Base-by-base conservation (phyloP, 1,140 invertebrate genomes). In the Neoseiulus cucumeris region DNA sequence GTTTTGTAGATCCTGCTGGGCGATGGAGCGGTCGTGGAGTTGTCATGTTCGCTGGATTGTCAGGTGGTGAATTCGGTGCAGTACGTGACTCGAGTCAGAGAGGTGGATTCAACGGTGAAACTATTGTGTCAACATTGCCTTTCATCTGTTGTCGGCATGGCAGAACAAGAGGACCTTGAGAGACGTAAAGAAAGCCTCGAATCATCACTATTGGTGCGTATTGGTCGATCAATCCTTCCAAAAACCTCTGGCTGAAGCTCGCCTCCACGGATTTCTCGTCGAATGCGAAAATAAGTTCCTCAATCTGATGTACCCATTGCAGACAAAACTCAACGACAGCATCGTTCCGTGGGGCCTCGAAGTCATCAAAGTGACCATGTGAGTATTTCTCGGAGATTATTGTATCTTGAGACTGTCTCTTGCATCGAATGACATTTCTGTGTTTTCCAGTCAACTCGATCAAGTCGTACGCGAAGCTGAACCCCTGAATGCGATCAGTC, bases 331-430 rank as follows among this genome's bases (percentile, higher is more conserved):
- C 25, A 59, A 59, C 33, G 51, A 59, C 51, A 59, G 51, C 22
- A 59, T 59, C 51, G 33, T 59, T 33, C 51, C 51, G 51, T 59
- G 51, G 51, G 51, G 51, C 33, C 51, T 59, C 22, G 51, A 59
- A 33, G 51, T 59, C 25, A 59, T 59, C 51, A 59, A 33, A 25
- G 51, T 59, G 14, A 59, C 51, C 51, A 59, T 59, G 51, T 59
- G 33, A 59, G 51, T 25, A 59, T 44, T n/a, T 44, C 12, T n/a
- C n/a, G n/a, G n/a, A n/a, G n/a, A n/a, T n/a, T n/a, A n/a, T n/a
- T n/a, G n/a, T n/a, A n/a, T n/a, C n/a, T n/a, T n/a, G n/a, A n/a
- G n/a, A n/a, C n/a, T n/a, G n/a, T n/a, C n/a, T n/a, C n/a, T n/a
- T n/a, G n/a, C n/a, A n/a, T n/a, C n/a, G n/a, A n/a, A n/a, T n/a